phyloP scores from a whole-genome alignment of 2,888 invertebrate genomes.

The Digitonthophagus gazella region DNA sequence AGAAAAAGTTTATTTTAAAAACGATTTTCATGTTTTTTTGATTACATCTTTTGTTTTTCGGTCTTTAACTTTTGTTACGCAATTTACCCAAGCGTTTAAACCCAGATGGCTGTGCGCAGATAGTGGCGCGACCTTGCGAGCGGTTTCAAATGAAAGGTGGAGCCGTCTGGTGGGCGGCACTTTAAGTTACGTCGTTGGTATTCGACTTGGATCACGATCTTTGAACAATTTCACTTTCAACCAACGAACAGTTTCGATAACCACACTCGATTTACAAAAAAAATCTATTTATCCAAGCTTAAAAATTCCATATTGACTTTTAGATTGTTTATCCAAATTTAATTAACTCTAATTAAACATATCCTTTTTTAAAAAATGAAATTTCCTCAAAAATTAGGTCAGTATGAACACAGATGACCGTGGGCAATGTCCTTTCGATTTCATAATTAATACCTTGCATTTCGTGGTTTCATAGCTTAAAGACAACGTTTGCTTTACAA shows the following conservation, averaged over 20 bases:
- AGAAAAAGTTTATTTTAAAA: too few relatives aligned
- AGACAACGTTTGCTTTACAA: neutral
- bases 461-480: neutral
- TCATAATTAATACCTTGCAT: neutral
- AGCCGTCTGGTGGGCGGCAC: slow-evolving; percentile 6
- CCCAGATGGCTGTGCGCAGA: slow-evolving; percentile 1
- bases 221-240: slow-evolving; percentile 8
- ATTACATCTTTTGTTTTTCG: too few relatives aligned
- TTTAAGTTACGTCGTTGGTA: slow-evolving; percentile 9
- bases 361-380: too few relatives aligned
- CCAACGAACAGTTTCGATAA: neutral
- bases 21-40: too few relatives aligned
- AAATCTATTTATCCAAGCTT: neutral
- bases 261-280: neutral
- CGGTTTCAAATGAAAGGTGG: slow-evolving; percentile 13
- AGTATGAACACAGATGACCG: too few relatives aligned
- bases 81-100: neutral
- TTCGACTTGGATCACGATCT: slow-evolving; percentile 1
- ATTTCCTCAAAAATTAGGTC: neutral
- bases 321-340: too few relatives aligned
- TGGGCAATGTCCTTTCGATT: neutral
- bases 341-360: too few relatives aligned
- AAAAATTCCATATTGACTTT: neutral
- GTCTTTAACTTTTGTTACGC: too few relatives aligned
- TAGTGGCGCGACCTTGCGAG: slow-evolving; percentile 6